phyloP scores from a whole-genome alignment of 2,797 vertebrate species.

The Rhinella marina region DNA sequence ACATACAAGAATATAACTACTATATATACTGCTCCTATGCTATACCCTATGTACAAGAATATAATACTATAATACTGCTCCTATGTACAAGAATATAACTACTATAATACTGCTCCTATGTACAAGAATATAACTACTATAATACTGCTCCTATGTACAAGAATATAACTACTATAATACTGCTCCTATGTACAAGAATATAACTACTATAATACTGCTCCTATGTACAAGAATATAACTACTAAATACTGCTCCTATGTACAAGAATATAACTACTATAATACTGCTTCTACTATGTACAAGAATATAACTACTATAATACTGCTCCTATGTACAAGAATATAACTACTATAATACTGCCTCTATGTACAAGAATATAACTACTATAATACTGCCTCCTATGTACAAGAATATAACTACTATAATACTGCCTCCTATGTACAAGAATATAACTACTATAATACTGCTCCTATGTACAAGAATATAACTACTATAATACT shows the following conservation, averaged over 20 bases:
- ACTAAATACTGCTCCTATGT: too few relatives aligned
- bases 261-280: too few relatives aligned
- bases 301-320: constrained; percentile 3
- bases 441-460: constrained; percentile 4
- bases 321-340: not conserved
- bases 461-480: not conserved
- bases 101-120: not conserved
- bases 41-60: not conserved
- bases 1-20: constrained; percentile 4
- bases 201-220: too few relatives aligned
- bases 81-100: not conserved
- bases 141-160: too few relatives aligned
- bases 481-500: constrained; percentile 4
- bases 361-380: not conserved
- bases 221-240: too few relatives aligned
- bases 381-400: not conserved
- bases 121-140: too few relatives aligned
- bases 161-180: too few relatives aligned
- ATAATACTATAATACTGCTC: not conserved
- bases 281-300: not conserved
- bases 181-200: too few relatives aligned
- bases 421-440: not conserved
- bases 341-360: constrained; percentile 1
- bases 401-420: constrained; percentile 1
- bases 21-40: not conserved